Base-by-base conservation (phyloP, 2,797 vertebrate species). In the Gastrophryne carolinensis region DNA sequence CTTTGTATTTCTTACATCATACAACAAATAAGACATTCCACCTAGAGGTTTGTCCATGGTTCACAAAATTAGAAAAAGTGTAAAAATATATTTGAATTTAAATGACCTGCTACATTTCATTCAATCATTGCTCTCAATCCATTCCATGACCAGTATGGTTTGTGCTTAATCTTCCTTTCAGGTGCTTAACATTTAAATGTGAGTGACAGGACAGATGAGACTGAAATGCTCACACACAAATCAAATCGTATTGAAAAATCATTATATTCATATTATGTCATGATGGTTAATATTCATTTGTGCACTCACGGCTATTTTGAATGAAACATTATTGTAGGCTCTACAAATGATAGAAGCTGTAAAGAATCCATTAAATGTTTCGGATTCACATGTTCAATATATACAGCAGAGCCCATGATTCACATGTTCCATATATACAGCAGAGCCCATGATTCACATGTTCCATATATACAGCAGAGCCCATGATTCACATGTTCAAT, bases 171-270 rank as follows among this genome's bases (percentile, higher is more conserved):
- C 27, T 68, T n/a, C n/a, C 7, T 10, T 68, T 39, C 50, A 68
- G 39, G 53, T 68, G 39, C 47, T 54, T 68, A 68, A 32, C 34
- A 54, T 68, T 52, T 68, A 68, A 32, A 68, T 54, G 53, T 54
- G 23, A 68, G 54, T 39, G 65, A 27, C 50, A 39, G 34, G 30
- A 32, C 8, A 57, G 32, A 37, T 68, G 50, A 68, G 53, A 68
- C 27, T 54, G 21, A 39, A 24, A 68, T 68, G 53, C 35, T 37
- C 35, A 68, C 39, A 39, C 4, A 21, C 21, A 68, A 52, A 68
- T 50, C 44, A 50, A 66, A 66, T 68, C 47, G 34, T 68, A 68
- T 68, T 68, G 53, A 68, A 54, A 68, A 68, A 68, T 68, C 65
- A 54, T 53, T 68, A 68, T n/a, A 17, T 27, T 68, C 24, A 11